A percentile compares a stretch with the other conserved stretches of the same genome.
Evolutionary conservation across 1,140 invertebrate genomes (phyloP).

Genomic region (Dreissena polymorpha): DNA sequence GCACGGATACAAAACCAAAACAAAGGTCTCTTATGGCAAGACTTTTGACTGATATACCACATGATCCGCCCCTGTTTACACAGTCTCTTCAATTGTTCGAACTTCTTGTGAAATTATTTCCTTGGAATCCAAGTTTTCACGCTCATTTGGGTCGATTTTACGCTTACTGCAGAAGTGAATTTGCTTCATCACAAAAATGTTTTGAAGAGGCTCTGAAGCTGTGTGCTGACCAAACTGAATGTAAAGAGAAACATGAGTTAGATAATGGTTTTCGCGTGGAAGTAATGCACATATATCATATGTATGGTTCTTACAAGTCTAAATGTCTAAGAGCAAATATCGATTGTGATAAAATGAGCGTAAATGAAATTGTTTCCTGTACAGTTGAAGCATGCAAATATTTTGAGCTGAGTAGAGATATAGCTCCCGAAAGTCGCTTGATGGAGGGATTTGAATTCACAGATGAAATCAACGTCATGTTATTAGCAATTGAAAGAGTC

Average conservation of each 20-base stretch:
- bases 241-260: conserved; percentile 26
- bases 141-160: conserved; percentile 61
- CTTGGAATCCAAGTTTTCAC: conserved; percentile 54
- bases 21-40: conserved; percentile 43
- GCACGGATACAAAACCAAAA: conserved; percentile 46
- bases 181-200: conserved; percentile 54
- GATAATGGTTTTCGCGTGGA: conserved; percentile 42
- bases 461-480: conserved; percentile 52
- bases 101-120: conserved; percentile 55
- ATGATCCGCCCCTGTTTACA: conserved; percentile 44
- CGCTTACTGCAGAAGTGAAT: conserved; percentile 54
- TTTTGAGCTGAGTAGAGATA: conserved; percentile 52
- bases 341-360: not conserved
- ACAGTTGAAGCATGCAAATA: conserved; percentile 47
- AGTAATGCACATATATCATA: conserved; percentile 61
- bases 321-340: conserved; percentile 26
- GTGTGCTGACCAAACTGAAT: conserved; percentile 41
- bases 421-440: conserved; percentile 48
- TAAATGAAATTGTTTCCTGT: conserved; percentile 7
- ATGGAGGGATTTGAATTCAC: conserved; percentile 43
- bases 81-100: conserved; percentile 51
- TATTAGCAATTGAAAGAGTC: conserved; percentile 56
- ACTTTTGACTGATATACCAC: conserved; percentile 57
- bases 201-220: conserved; percentile 49
- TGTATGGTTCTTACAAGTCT: conserved; percentile 54